A percentile compares a stretch with the other conserved stretches of the same genome.
These are phyloP conservation scores for Oceanodroma tethys DNA, from an alignment of 2,113 vertebrate genomes.

Conservation along the genomic window DNA sequence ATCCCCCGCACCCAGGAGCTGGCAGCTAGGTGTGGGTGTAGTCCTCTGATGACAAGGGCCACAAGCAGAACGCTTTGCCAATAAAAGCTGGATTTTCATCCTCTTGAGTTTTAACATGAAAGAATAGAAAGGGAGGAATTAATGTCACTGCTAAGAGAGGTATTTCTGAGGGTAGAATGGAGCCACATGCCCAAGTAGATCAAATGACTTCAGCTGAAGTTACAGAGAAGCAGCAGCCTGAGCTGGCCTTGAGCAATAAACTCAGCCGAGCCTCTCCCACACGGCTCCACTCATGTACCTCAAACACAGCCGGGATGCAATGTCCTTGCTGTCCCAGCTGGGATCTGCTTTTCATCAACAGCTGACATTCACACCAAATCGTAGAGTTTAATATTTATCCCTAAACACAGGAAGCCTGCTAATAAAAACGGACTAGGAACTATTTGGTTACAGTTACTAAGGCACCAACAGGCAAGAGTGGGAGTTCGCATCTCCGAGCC, in stretches of 20 bases:
- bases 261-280: background rate
- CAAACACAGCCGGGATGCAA: constrained; percentile 1
- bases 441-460: constrained; percentile 6
- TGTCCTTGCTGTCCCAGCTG: constrained; percentile 28
- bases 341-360: constrained; percentile 35
- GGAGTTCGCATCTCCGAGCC: background rate
- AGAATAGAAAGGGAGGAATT: background rate
- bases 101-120: background rate
- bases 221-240: background rate
- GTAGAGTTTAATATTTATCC: background rate
- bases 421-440: background rate
- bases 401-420: background rate
- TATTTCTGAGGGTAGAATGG: background rate
- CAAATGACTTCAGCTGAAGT: background rate
- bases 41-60: background rate
- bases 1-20: background rate
- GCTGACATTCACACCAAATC: background rate
- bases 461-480: background rate
- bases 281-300: background rate
- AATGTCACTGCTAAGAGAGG: background rate
- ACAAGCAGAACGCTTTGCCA: background rate
- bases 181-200: background rate
- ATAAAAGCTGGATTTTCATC: background rate
- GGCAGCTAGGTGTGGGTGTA: background rate
- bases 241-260: background rate